A percentile compares a stretch with the other conserved stretches of the same genome.
Conservation (phyloP, 1,140 invertebrate genomes). For the Drosophila tani region DNA sequence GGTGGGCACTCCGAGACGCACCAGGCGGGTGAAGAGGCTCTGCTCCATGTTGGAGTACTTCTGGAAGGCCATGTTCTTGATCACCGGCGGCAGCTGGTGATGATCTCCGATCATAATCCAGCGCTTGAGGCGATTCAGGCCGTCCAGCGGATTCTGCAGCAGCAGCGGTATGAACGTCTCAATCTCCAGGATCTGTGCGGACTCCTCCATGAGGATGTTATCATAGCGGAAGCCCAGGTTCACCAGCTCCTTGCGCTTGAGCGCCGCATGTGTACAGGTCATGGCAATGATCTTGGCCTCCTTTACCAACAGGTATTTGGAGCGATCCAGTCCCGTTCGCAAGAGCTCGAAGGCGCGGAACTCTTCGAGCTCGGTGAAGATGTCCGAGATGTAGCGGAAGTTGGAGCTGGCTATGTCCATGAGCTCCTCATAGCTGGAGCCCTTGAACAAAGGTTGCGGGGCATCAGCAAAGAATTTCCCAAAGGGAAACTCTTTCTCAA, state of each 20-base stretch:
- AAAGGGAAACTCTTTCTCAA: constrained; percentile 96
- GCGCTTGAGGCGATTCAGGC: constrained; percentile 97
- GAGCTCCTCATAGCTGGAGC: constrained; percentile 92
- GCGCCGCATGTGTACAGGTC: constrained; percentile 99
- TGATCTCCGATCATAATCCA: constrained; percentile 99
- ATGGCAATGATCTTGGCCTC: constrained; percentile 99
- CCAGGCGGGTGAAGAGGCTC: constrained; percentile 98
- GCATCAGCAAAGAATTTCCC: constrained; percentile 96
- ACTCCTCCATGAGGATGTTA: constrained; percentile 99
- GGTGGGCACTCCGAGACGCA: constrained; percentile 97
- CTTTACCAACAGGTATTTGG: constrained; percentile 98
- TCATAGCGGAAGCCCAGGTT: constrained; percentile 99
- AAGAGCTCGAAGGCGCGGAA: constrained; percentile 99
- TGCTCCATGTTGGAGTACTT: constrained; percentile 99
- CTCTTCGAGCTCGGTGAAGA: constrained; percentile 98
- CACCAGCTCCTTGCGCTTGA: constrained; percentile 98
- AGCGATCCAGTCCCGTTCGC: constrained; percentile 96
- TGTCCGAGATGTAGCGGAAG: constrained; percentile 97
- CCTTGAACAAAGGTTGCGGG: constrained; percentile 96
- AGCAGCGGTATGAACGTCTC: constrained; percentile 99
- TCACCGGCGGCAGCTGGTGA: constrained; percentile 99
- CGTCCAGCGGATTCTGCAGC: constrained; percentile 98
- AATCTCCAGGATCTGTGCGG: constrained; percentile 99
- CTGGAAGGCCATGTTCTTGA: constrained; percentile 99
- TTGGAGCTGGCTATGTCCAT: constrained; percentile 96